Conservation (phyloP, 2,888 invertebrate genomes). For the Tetanocera ferruginea region DNA sequence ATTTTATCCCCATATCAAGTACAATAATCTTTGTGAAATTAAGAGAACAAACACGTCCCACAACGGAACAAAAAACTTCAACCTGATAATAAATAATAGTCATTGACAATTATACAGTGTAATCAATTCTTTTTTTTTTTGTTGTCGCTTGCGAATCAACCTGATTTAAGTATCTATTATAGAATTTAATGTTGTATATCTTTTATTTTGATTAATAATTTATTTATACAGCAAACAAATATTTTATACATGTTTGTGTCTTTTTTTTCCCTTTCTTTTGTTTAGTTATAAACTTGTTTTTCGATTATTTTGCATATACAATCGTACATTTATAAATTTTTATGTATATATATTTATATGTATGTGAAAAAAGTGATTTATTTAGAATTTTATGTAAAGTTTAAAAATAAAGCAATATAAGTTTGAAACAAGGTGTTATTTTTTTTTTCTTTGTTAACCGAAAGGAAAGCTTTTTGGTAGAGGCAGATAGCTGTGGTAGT, state of each 20-base stretch:
- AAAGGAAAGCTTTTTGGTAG: not conserved
- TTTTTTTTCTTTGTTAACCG: not conserved
- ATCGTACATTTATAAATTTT: constrained; percentile 3
- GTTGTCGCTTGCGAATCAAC: no score
- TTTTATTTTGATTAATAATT: constrained; percentile 12
- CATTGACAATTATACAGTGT: no score
- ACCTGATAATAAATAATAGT: no score
- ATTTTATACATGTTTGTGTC: constrained; percentile 16
- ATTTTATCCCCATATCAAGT: no score
- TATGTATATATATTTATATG: constrained; percentile 5
- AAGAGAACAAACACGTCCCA: no score
- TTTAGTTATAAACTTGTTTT: constrained; percentile 4
- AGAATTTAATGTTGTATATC: not conserved
- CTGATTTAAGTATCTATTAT: no score
- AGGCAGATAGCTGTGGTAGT: not conserved
- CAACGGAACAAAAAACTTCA: no score
- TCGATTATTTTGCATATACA: constrained; percentile 1
- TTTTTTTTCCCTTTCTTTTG: not conserved
- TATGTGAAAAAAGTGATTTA: not conserved
- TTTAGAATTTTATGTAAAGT: constrained; percentile 1
- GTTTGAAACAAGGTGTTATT: not conserved
- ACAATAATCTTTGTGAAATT: no score
- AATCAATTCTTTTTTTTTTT: no score
- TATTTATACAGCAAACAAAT: constrained; percentile 13
- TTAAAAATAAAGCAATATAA: constrained; percentile 19